Base-by-base conservation (phyloP, 1,140 invertebrate species). In the Macrostomum lignano region DNA sequence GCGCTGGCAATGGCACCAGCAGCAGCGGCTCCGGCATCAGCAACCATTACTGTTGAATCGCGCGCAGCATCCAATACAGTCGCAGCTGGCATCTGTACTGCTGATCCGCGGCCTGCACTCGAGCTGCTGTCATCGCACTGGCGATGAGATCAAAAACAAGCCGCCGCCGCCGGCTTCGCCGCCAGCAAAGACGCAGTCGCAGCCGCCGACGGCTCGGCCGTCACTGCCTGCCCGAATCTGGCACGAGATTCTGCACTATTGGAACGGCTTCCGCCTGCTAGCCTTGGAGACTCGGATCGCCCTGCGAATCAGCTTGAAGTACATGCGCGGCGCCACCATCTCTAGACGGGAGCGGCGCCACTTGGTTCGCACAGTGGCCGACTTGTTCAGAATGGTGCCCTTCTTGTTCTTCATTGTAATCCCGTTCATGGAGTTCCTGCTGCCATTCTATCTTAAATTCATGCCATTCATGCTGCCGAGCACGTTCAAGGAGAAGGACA, bases 321-420 rank as follows among this genome's bases (percentile, higher is more conserved):
- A 96, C 28, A 55, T 88, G 11, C 69, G 69, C 46, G 88, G 88
- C 4, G 66, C 76, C 32, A 67, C 70, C 3, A 55, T 98, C 25
- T 73, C 72, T 7, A 62, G 88, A 39, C 65, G 86, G 48, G 88
- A 98, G 60, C 71, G 86, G 41, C 71, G 72, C 50, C 32, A 74
- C 58, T 55, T 96, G 21, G 69, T 88, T 37, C 69, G 84, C 43
- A 96, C 88, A 17, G 73, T 79, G 9, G 77, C 82, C 37, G 86
- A 98, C 62, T 48, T 98, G 34, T 93, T 98, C 51, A 71, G 88
- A 38, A 64, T 98, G 42, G 70, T 96, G 25, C 91, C 91, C 14
- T 94, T 98, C 56, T 81, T 84, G 25, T 75, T 98, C 31, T 91
- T 98, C 48, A 72, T 98, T 40, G 72, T 88, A 45, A 74, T 98